A percentile compares a stretch with the other conserved stretches of the same genome.
Conservation (phyloP, 2,797 vertebrate species). For the Threskiornis aethiopicus region DNA sequence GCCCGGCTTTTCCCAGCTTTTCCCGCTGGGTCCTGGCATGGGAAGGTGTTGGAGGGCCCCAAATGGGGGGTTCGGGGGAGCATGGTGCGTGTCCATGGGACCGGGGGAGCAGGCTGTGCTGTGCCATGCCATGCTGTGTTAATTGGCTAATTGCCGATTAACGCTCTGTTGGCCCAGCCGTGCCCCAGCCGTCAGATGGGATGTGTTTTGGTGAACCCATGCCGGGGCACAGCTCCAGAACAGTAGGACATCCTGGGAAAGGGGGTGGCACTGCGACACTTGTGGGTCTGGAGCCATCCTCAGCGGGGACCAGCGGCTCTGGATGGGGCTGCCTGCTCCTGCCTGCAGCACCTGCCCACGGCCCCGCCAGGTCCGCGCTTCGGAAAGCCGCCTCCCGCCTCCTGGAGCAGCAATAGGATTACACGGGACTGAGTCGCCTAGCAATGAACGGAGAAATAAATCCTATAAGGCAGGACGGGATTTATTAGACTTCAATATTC, state of each 20-base stretch:
- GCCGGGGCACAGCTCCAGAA: neutral
- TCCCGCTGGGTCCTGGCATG: neutral
- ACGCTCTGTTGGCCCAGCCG: accelerated
- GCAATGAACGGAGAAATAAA: constrained; percentile 53
- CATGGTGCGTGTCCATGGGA: accelerated
- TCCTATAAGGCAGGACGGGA: constrained; percentile 57
- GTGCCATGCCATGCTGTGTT: neutral
- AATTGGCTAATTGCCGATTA: neutral
- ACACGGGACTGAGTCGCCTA: constrained; percentile 46
- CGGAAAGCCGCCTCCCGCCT: neutral
- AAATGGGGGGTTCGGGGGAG: neutral
- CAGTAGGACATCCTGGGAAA: neutral
- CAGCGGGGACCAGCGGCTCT: neutral
- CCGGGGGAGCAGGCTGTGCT: neutral
- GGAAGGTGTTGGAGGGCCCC: neutral
- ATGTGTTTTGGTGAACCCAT: neutral
- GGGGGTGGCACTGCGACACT: neutral
- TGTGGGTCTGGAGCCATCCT: neutral
- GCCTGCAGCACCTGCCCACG: neutral
- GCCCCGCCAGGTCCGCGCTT: neutral
- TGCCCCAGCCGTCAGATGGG: neutral
- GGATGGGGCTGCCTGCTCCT: neutral
- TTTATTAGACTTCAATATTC: constrained; percentile 64
- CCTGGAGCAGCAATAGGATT: constrained; percentile 58
- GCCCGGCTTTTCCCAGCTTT: neutral